These are phyloP conservation scores for Sander lucioperca DNA, from an alignment of 2,113 vertebrate genomes.

Conservation along the genomic window DNA sequence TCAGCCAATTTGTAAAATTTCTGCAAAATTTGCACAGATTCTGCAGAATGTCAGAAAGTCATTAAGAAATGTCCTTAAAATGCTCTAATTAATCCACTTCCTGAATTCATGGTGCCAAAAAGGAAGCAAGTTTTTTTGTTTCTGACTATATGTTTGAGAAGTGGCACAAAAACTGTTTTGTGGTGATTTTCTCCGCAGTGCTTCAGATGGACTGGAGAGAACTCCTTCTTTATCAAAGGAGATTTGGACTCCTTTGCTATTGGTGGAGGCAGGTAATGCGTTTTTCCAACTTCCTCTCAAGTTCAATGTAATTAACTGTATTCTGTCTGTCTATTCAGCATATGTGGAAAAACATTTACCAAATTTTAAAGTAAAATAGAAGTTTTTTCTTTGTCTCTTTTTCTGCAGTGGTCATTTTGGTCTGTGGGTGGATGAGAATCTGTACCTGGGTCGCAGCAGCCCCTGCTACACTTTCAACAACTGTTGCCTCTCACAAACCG, in stretches of 20 bases:
- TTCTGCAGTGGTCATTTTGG: conserved; percentile 85
- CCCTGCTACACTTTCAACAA: conserved; percentile 88
- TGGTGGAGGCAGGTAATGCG: conserved; percentile 85
- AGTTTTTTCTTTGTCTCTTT: neutral
- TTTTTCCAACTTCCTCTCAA: neutral
- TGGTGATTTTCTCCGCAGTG: conserved; percentile 70
- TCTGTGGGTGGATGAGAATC: conserved; percentile 86
- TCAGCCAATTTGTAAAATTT: neutral
- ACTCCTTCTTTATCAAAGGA: conserved; percentile 88
- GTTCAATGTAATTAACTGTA: neutral
- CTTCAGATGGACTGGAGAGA: conserved; percentile 87
- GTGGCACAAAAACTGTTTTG: neutral
- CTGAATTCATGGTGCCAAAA: too few relatives aligned
- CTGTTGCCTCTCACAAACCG: conserved; percentile 83
- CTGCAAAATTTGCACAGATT: neutral
- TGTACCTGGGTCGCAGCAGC: conserved; percentile 85
- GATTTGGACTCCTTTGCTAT: conserved; percentile 86
- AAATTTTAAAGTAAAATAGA: too few relatives aligned
- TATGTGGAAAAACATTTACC: neutral
- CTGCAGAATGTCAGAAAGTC: neutral
- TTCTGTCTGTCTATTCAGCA: neutral
- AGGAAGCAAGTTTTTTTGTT: too few relatives aligned
- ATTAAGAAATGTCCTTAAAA: neutral
- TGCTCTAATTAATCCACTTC: too few relatives aligned
- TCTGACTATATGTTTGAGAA: neutral